Conservation (phyloP, 2,888 invertebrate species). For the Ornithoptera alexandrae region DNA sequence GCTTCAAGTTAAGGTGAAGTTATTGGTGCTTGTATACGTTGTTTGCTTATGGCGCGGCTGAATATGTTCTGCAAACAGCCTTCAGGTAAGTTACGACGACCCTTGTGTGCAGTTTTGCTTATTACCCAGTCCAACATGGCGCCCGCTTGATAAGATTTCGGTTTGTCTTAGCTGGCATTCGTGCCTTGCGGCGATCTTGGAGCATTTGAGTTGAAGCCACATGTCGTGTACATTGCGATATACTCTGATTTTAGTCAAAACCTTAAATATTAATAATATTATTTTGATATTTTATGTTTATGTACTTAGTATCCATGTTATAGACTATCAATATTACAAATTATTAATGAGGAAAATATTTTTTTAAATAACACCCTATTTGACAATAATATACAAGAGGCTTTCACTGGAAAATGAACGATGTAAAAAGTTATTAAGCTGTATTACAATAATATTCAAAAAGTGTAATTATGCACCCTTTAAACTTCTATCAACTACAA, state of each 20-base stretch:
- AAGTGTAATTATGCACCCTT: too few relatives aligned
- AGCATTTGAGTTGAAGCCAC: constrained; percentile 70
- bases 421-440: too few relatives aligned
- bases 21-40: constrained; percentile 45
- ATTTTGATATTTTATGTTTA: background rate
- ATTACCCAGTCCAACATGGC: constrained; percentile 76
- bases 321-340: too few relatives aligned
- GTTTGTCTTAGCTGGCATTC: constrained; percentile 74
- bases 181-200: constrained; percentile 68
- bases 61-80: constrained; percentile 68
- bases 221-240: constrained; percentile 30
- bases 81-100: constrained; percentile 64
- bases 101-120: constrained; percentile 77
- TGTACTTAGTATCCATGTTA: too few relatives aligned
- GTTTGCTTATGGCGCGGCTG: constrained; percentile 62
- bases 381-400: background rate
- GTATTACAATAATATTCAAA: too few relatives aligned
- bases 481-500: too few relatives aligned
- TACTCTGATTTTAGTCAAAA: constrained; percentile 47
- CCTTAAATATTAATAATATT: constrained; percentile 1
- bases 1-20: constrained; percentile 24
- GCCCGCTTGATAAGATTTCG: constrained; percentile 75
- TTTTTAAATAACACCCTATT: background rate
- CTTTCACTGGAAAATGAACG: too few relatives aligned
- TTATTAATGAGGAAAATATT: background rate